Conservation (phyloP, 1,140 invertebrate genomes). For the Zelostemma sp. region DNA sequence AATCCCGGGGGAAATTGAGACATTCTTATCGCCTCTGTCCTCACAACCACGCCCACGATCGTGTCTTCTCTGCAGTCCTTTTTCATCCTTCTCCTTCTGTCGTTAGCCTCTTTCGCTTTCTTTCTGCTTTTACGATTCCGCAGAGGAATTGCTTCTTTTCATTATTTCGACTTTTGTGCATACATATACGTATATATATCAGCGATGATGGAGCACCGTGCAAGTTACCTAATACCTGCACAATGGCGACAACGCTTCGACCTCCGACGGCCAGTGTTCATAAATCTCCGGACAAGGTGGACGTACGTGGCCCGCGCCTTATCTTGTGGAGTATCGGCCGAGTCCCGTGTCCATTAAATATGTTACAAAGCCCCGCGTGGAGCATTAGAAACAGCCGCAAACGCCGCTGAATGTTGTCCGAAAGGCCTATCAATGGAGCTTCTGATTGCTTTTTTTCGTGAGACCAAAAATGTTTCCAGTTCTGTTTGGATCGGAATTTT, state of each 20-base stretch:
- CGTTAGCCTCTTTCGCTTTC: not conserved
- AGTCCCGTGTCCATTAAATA: slow-evolving; percentile 52
- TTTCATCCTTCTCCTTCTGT: not conserved
- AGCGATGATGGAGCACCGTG: slow-evolving; percentile 50
- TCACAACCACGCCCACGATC: slow-evolving; percentile 15
- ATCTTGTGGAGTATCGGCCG: slow-evolving; percentile 52
- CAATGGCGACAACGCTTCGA: slow-evolving; percentile 55
- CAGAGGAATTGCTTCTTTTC: slow-evolving; percentile 3
- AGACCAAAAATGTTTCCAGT: no score
- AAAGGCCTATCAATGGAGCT: slow-evolving; percentile 2
- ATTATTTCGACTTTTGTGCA: slow-evolving; percentile 17
- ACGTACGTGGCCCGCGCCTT: slow-evolving; percentile 38
- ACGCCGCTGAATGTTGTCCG: slow-evolving; percentile 44
- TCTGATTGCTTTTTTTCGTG: not conserved
- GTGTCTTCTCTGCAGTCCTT: slow-evolving; percentile 6
- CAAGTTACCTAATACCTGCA: slow-evolving; percentile 56
- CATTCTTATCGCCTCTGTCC: slow-evolving; percentile 21
- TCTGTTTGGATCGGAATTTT: no score
- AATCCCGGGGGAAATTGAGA: slow-evolving; percentile 23
- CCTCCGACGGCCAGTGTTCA: slow-evolving; percentile 40
- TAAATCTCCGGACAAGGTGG: slow-evolving; percentile 58
- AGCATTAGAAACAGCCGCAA: slow-evolving; percentile 56
- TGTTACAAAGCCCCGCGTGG: slow-evolving; percentile 57
- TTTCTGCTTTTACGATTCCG: slow-evolving; percentile 6
- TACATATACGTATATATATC: slow-evolving; percentile 18